Conservation (phyloP, 2,797 vertebrate species). For the Numenius phaeopus region DNA sequence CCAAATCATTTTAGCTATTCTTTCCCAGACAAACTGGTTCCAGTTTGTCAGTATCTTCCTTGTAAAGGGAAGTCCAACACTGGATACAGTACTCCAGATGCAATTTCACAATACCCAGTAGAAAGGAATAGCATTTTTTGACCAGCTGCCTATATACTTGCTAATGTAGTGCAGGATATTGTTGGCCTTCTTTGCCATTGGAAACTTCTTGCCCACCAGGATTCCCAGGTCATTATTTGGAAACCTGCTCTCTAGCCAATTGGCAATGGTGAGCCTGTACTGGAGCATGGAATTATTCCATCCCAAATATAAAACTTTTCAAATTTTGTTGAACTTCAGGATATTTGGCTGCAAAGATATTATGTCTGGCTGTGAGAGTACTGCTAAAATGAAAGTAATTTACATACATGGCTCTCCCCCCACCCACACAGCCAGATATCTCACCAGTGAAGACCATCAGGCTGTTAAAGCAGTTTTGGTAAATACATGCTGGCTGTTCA, state of each 20-base stretch:
- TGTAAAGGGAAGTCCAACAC: neutral
- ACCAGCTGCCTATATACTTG: neutral
- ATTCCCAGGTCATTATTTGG: neutral
- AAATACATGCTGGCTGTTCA: constrained; percentile 50
- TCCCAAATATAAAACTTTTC: neutral
- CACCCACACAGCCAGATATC: constrained; percentile 51
- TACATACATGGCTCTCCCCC: constrained; percentile 25
- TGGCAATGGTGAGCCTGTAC: neutral
- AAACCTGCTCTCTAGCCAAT: neutral
- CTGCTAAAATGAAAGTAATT: constrained; percentile 43
- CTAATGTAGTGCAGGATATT: neutral
- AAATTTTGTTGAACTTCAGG: constrained; percentile 9
- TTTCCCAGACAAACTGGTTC: neutral
- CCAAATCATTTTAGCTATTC: neutral
- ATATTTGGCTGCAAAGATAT: constrained; percentile 41
- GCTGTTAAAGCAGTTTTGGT: constrained; percentile 21
- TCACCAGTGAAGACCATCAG: constrained; percentile 32
- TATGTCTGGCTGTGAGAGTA: constrained; percentile 31
- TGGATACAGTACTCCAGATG: neutral
- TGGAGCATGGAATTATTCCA: neutral
- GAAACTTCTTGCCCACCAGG: neutral
- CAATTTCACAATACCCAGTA: neutral
- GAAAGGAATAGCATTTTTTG: neutral
- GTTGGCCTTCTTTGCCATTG: neutral
- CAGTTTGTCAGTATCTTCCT: neutral